These are phyloP conservation scores for Fratercula arctica DNA, from an alignment of 2,797 vertebrate genomes.

Conservation along the genomic window DNA sequence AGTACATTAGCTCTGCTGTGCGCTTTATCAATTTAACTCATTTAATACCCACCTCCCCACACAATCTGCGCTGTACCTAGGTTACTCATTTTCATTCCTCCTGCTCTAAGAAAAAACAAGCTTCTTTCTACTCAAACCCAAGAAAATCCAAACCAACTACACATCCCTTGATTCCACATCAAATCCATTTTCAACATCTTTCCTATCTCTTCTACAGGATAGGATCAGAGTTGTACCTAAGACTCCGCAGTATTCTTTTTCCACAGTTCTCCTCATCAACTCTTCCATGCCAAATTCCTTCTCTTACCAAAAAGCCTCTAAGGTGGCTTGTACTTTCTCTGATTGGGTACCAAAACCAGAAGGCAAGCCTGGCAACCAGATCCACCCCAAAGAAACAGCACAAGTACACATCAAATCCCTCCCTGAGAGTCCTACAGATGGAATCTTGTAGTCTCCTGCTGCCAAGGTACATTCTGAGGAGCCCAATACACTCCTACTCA, in stretches of 20 bases:
- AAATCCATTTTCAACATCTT: background rate
- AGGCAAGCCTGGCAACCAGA: background rate
- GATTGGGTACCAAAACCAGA: background rate
- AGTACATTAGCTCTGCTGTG: background rate
- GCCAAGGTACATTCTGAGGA: background rate
- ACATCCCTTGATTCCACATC: background rate
- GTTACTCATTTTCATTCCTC: background rate
- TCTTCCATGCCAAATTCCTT: background rate
- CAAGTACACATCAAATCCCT: background rate
- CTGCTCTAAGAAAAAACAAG: background rate
- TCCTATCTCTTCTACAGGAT: background rate
- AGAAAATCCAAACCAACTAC: background rate
- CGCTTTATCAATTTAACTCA: background rate
- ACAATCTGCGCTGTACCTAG: background rate
- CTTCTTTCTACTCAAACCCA: background rate
- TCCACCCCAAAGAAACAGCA: background rate
- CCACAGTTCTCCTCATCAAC: background rate
- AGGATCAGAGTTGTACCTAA: fast-evolving
- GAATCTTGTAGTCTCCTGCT: background rate
- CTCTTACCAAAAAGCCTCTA: background rate
- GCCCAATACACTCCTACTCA: background rate
- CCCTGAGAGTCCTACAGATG: background rate
- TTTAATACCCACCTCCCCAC: background rate
- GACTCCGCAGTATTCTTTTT: background rate
- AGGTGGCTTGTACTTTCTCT: background rate